These are phyloP conservation scores for Thereuonema tuberculata DNA, from an alignment of 1,140 invertebrate species.

Conservation along the genomic window DNA sequence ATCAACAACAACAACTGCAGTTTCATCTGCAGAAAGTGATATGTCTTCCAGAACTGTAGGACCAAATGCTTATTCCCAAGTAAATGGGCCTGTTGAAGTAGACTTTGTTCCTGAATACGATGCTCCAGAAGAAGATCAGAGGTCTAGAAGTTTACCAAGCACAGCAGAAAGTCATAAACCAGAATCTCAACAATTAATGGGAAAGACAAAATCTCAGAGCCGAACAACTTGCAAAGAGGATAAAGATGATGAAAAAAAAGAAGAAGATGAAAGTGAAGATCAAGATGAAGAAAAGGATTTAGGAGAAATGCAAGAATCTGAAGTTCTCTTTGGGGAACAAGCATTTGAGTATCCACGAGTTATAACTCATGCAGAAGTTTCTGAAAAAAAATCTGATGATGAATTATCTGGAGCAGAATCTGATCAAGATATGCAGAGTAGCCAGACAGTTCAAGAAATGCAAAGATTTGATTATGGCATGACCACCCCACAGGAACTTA, in stretches of 20 bases:
- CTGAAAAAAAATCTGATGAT: slow-evolving; percentile 7
- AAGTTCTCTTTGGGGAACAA: slow-evolving; percentile 2
- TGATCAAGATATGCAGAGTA: not conserved
- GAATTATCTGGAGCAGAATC: slow-evolving; percentile 31
- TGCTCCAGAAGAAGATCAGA: slow-evolving; percentile 25
- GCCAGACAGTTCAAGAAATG: not conserved
- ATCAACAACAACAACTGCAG: not conserved
- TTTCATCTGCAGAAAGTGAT: not conserved
- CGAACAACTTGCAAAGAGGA: slow-evolving; percentile 33
- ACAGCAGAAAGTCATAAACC: not conserved
- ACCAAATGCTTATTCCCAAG: not conserved
- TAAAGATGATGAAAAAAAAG: slow-evolving; percentile 32
- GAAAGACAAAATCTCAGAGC: slow-evolving; percentile 18
- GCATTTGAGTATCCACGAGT: not conserved
- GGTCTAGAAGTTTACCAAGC: not conserved
- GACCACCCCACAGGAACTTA: not conserved
- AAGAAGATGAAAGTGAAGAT: slow-evolving; percentile 31
- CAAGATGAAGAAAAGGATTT: slow-evolving; percentile 6
- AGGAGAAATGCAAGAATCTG: slow-evolving; percentile 6
- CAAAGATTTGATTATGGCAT: no score
- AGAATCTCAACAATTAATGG: no score
- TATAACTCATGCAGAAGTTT: not conserved
- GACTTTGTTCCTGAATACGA: slow-evolving; percentile 38
- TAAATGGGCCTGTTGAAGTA: slow-evolving; percentile 42
- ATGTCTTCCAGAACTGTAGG: not conserved